Base-by-base conservation (phyloP, 2,113 vertebrate species). In the Podarcis raffonei region DNA sequence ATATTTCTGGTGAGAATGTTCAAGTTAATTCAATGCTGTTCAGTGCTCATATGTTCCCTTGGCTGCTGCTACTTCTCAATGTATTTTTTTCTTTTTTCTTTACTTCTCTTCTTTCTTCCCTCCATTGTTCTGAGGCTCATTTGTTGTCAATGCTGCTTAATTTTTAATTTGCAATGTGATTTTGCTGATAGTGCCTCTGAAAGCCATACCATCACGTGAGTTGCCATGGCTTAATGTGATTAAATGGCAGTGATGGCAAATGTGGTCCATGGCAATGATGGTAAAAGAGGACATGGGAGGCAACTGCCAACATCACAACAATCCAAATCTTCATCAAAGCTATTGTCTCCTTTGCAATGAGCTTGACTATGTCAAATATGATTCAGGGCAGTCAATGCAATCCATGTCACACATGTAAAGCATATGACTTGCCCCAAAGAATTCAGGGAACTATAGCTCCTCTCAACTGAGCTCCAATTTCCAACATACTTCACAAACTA, bases 31-130 rank as follows among this genome's bases (percentile, higher is more conserved):
- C 13, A 59, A 7, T 57, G n/a, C 12, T 75, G 23, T 57, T 85
- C 32, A 18, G 32, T 74, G 57, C 7, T 25, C 32, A 53, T 72
- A 35, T 4, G 18, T 48, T 12, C 32, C 53, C 66, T 22, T 62
- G 8, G 25, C 39, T 57, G 11, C 22, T 37, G 23, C 32, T 18
- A 35, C 11, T 71, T 84, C 81, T 35, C 18, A 65, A 23, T 79
- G 42, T 65, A 81, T 87, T 91, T 72, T 48, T 13, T 71, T 20
- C 82, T 74, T 22, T 23, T 59, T 87, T 90, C 53, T 16, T 88
- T 23, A 20, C 30, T 83, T 30, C 91, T 42, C 82, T 74, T 22
- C 32, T 59, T 87, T 90, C 53, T 16, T 88, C 57, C 9, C 9
- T 35, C 42, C 30, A 66, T 27, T 2, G 1, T 79, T 84, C 66